Conservation (phyloP, 2,888 invertebrate species). For the Cetonia aurata region DNA sequence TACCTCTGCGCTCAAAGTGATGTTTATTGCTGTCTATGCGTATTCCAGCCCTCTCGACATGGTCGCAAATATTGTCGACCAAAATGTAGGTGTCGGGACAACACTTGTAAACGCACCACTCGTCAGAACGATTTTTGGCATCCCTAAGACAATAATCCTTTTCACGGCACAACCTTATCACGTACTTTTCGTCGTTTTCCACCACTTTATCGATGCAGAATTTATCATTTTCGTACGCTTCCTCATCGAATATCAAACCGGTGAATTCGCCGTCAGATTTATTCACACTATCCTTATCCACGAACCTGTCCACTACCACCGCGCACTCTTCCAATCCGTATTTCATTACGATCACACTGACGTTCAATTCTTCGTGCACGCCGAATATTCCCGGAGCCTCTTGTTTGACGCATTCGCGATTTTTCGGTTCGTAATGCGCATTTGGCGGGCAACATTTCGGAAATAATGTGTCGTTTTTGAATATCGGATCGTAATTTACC, state of each 20-base stretch:
- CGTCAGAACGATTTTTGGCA: neutral
- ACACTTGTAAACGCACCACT: conserved; percentile 30
- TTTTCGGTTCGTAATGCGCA: neutral
- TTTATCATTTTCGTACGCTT: neutral
- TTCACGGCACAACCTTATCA: conserved; percentile 12
- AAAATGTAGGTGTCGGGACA: conserved; percentile 1
- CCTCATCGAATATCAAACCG: neutral
- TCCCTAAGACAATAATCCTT: conserved; percentile 4
- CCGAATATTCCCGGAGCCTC: neutral
- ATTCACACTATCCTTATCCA: neutral
- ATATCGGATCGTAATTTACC: neutral
- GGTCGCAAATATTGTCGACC: neutral
- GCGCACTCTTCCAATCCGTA: neutral
- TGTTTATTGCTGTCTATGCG: conserved; percentile 2
- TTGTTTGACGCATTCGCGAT: neutral
- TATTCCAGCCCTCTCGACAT: neutral
- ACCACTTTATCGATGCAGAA: conserved; percentile 11
- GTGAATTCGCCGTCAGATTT: neutral
- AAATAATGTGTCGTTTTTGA: neutral
- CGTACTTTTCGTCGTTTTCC: neutral
- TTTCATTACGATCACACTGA: neutral
- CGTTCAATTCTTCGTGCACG: neutral
- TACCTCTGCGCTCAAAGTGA: conserved; percentile 12
- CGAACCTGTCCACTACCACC: conserved; percentile 1
- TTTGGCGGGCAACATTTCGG: conserved; percentile 22